Base-by-base conservation (phyloP, 2,113 vertebrate genomes). In the Etia nguti region DNA sequence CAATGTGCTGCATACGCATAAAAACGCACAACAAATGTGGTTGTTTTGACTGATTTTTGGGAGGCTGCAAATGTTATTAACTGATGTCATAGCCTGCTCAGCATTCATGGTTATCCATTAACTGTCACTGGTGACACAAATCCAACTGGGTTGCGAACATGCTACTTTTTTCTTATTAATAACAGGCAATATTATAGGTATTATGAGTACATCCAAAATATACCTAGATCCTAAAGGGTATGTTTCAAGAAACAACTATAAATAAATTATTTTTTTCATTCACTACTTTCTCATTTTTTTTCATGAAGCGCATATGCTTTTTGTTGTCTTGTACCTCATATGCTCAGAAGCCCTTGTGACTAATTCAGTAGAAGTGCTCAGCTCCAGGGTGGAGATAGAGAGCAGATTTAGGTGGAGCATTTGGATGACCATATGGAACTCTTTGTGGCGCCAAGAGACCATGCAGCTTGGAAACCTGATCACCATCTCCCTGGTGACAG, bases 401-500 rank as follows among this genome's bases (percentile, higher is more conserved):
- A 92, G 96, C 96, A 96, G 96, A 96, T 97, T 98, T 97, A 97
- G 97, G 92, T 95, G 97, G 96, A 98, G 97, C 98, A 99, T 98
- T 99, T 99, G 98, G 98, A 98, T 97, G 98, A 98, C 98, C 99
- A 99, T 99, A 99, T 99, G 99, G 98, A 98, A 97, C 97, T 97
- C 97, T 98, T 98, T 94, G 96, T 97, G 97, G 98, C 95, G 97
- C 97, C 97, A 97, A 96, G 97, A 98, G 98, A 98, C 97, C 97
- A 97, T 92, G 98, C 98, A 97, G 98, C 97, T 99, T 95, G 96
- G 98, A 98, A 99, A 99, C 98, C 97, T 97, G 98, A 99, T 99
- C 98, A 98, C 97, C 96, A 97, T 97, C 97, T 98, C 98, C 98
- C 98, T 93, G 94, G 97, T 98, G 98, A 99, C 99, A 99, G 99